Base-by-base conservation (phyloP, 2,797 vertebrate genomes). In the Acrossocheilus wenchowensis region DNA sequence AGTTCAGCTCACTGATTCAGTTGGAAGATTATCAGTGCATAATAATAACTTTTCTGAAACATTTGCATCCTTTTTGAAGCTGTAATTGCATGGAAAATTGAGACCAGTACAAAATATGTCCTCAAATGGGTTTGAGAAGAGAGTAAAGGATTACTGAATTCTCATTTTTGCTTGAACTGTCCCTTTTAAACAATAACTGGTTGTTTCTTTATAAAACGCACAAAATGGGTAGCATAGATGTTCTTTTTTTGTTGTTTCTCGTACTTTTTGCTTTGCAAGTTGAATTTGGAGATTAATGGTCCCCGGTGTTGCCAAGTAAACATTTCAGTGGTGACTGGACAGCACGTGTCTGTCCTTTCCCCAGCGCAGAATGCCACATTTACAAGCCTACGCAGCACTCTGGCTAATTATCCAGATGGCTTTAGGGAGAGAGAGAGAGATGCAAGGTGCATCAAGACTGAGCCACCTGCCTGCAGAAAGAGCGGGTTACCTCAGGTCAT, bases 381-480 rank as follows among this genome's bases (percentile, higher is more conserved):
- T 83, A 88, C 73, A 86, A 86, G 84, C 86, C 78, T 81, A 82
- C 71, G 82, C 88, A 86, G 81, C 87, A 88, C 83, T 82, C 86
- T 84, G 84, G 36, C 69, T 89, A 85, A 90, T 87, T 89, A 88
- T 39, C 89, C 86, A 88, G 89, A 88, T 86, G 86, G 86, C 52
- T 39, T 79, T 50, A 73, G 85, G 48, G 64, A 84, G 57, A 74
- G 57, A 64, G 36, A 66, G 45, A 73, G 36, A 66, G 36, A 78
- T 48, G 60, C 21, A 60, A 74, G 66, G 52, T 79, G 62, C 69
- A 73, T 88, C 66, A 43, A 50, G 50, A 50, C 39, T 66, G n/a
- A 81, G 62, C 71, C 78, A 74, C 69, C 80, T 83, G 81, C 50
- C 57, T 74, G 50, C 43, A 62, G 30, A 39, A 41, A 57, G 8